A percentile compares a stretch with the other conserved stretches of the same genome.
phyloP scores from a whole-genome alignment of 2,797 vertebrate species.

The Mastacembelus armatus region DNA sequence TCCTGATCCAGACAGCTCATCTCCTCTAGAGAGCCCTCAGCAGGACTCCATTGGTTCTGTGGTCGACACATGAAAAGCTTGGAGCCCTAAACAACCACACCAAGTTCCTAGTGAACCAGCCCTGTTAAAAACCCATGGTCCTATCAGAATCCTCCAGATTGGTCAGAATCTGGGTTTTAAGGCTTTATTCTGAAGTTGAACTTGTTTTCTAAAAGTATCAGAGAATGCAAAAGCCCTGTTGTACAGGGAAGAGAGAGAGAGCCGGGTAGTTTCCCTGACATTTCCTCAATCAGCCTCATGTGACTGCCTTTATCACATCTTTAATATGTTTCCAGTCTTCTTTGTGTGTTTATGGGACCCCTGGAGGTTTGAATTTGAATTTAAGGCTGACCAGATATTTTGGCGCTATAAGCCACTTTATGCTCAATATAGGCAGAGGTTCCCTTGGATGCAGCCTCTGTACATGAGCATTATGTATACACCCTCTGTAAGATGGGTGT shows the following conservation, averaged over 20 bases:
- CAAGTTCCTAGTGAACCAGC: slow-evolving; percentile 33
- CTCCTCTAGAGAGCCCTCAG: slow-evolving; percentile 58
- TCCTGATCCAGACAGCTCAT: slow-evolving; percentile 63
- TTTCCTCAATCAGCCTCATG: slow-evolving; percentile 36
- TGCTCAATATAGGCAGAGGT: slow-evolving; percentile 25
- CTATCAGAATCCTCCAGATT: too few species aligned
- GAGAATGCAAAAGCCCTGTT: slow-evolving; percentile 28
- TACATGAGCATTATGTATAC: slow-evolving; percentile 49
- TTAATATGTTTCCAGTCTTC: slow-evolving; percentile 46
- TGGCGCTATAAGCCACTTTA: slow-evolving; percentile 24
- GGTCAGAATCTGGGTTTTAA: too few species aligned
- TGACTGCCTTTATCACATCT: slow-evolving; percentile 57
- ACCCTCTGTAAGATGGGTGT: slow-evolving; percentile 3
- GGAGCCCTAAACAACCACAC: slow-evolving; percentile 7
- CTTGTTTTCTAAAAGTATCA: slow-evolving; percentile 31
- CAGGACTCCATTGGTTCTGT: slow-evolving; percentile 44
- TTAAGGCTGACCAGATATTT: slow-evolving; percentile 37
- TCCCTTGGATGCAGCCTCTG: slow-evolving; percentile 24
- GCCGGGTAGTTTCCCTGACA: slow-evolving; percentile 39
- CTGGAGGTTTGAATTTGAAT: slow-evolving; percentile 38
- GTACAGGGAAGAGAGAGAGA: slow-evolving; percentile 18
- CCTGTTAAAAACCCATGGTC: slow-evolving; percentile 33
- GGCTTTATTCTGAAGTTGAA: slow-evolving; percentile 37
- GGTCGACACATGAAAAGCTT: slow-evolving; percentile 69
- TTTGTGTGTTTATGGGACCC: slow-evolving; percentile 42